These are phyloP conservation scores for Cebidichthys violaceus DNA, from an alignment of 2,113 vertebrate species.

Conservation along the genomic window DNA sequence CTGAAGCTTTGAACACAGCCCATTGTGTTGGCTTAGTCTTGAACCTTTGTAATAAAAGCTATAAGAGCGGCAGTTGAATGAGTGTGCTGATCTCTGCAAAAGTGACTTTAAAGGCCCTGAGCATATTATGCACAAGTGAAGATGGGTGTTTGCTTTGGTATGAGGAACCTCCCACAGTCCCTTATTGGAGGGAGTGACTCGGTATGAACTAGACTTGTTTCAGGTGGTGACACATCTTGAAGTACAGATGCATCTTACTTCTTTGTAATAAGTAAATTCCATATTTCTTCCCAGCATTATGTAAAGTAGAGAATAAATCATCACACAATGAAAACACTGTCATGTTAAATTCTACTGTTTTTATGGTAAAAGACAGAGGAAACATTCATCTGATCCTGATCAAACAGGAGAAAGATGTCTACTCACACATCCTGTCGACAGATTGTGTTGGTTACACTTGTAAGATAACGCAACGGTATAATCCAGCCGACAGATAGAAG, in stretches of 20 bases:
- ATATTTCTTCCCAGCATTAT: background rate
- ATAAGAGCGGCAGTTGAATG: background rate
- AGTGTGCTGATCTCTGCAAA: background rate
- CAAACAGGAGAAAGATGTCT: background rate
- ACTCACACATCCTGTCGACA: background rate
- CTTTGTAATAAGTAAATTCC: background rate
- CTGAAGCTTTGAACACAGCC: constrained; percentile 77
- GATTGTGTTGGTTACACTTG: fast-evolving
- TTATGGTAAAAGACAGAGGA: background rate
- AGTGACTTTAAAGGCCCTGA: constrained; percentile 11
- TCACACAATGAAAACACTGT: background rate
- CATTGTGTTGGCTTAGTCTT: constrained; percentile 60
- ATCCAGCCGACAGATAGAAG: background rate
- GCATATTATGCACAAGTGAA: constrained; percentile 35
- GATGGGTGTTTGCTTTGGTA: constrained; percentile 7
- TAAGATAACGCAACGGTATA: background rate
- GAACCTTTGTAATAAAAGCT: background rate
- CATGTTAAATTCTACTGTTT: background rate
- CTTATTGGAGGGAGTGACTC: background rate
- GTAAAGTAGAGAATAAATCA: background rate
- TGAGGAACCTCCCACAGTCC: constrained; percentile 58
- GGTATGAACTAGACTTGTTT: background rate
- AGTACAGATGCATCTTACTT: background rate
- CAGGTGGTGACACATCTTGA: background rate
- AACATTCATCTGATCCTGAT: background rate